Evolutionary conservation across 2,888 invertebrate genomes (phyloP).

Genomic region (Cyaniris semiargus): DNA sequence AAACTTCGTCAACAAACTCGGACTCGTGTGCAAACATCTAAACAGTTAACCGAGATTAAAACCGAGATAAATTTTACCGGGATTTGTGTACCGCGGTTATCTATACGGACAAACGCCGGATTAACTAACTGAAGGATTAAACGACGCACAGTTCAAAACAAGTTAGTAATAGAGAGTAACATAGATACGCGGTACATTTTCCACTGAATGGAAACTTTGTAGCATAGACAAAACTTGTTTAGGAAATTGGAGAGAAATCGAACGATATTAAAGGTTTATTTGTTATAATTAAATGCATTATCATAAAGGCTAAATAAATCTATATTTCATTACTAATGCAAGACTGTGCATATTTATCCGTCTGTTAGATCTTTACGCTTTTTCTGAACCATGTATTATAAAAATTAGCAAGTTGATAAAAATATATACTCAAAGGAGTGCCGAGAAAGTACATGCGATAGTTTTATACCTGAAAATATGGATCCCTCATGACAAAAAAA

Average conservation of each 20-base stretch:
- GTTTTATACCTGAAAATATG: too few relatives aligned
- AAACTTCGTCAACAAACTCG: not conserved
- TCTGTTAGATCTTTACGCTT: too few relatives aligned
- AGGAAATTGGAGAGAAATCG: not conserved
- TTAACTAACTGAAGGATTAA: constrained; percentile 24
- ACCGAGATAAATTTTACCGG: not conserved
- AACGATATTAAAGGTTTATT: not conserved
- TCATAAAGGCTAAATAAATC: too few relatives aligned
- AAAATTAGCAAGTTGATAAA: too few relatives aligned
- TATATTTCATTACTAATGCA: too few relatives aligned
- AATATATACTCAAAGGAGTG: too few relatives aligned
- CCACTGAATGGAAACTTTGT: not conserved
- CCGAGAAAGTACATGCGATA: too few relatives aligned
- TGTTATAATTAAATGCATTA: not conserved
- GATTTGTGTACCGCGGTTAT: constrained; percentile 4
- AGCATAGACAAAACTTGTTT: not conserved
- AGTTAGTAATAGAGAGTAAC: not conserved
- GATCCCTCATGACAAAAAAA: too few relatives aligned
- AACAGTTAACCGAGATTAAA: constrained; percentile 19
- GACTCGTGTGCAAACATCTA: constrained; percentile 14
- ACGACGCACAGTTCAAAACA: constrained; percentile 4
- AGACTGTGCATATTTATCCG: too few relatives aligned
- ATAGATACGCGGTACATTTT: not conserved
- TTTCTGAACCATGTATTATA: too few relatives aligned
- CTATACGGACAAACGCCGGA: constrained; percentile 1